These are phyloP conservation scores for Odobenus rosmarus DNA, from an alignment of 2,113 vertebrate genomes.

Conservation along the genomic window DNA sequence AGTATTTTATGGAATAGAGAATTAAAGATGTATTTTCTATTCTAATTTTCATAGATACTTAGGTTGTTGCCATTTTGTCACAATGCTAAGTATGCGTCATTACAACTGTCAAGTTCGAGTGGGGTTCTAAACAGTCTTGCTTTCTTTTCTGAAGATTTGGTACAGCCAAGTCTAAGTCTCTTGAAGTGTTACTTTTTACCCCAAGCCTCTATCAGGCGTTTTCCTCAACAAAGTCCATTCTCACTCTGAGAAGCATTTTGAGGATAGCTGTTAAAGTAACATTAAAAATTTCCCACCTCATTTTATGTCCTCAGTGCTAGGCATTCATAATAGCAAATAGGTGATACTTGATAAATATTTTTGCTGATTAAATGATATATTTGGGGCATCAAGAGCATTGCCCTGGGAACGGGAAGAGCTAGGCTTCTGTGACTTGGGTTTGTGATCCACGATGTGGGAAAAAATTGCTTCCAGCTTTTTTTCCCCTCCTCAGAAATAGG, in stretches of 20 bases:
- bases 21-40: conserved; percentile 2
- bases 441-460: neutral
- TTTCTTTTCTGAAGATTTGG: neutral
- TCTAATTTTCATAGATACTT: neutral
- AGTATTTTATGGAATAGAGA: neutral
- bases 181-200: neutral
- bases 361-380: neutral
- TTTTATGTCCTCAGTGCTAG: neutral
- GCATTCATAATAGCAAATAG: neutral
- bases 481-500: neutral
- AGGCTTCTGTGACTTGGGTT: neutral
- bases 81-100: neutral
- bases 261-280: neutral
- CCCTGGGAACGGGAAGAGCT: neutral
- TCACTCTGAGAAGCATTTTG: neutral
- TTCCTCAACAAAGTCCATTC: neutral
- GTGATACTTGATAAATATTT: neutral
- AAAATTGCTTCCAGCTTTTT: neutral
- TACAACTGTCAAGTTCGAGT: neutral
- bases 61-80: neutral
- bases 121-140: neutral
- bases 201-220: neutral
- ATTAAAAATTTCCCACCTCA: neutral
- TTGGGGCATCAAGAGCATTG: neutral
- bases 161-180: neutral